phyloP scores from a whole-genome alignment of 2,797 vertebrate species.

The Margarornis squamiger region DNA sequence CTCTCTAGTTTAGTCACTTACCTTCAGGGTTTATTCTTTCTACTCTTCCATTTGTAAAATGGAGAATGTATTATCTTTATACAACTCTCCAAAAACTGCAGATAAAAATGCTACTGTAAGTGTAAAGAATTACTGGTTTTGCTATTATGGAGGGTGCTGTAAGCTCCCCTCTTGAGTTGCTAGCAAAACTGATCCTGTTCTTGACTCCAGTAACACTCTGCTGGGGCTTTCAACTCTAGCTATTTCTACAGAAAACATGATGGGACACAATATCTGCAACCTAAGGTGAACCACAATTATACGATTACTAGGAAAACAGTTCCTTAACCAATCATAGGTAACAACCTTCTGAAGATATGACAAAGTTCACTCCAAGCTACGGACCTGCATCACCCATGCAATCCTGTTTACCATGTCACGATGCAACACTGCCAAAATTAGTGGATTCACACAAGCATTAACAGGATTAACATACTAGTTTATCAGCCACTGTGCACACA shows the following conservation, averaged over 20 bases:
- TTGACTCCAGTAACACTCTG: background rate
- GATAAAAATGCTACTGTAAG: background rate
- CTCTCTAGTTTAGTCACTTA: background rate
- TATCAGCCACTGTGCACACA: conserved; percentile 2
- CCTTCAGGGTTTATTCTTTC: background rate
- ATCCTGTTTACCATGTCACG: background rate
- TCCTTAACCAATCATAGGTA: background rate
- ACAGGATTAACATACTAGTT: conserved; percentile 39
- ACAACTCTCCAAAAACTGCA: background rate
- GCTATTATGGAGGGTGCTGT: background rate
- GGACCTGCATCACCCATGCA: background rate
- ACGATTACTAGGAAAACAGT: background rate
- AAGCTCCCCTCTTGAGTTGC: background rate
- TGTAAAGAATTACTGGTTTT: background rate
- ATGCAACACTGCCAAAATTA: background rate
- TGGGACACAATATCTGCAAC: background rate
- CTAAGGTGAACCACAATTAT: background rate
- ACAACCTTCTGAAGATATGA: background rate
- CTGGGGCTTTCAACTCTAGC: background rate
- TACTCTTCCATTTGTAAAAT: background rate
- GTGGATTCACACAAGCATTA: background rate
- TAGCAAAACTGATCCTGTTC: background rate
- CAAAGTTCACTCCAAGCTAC: background rate
- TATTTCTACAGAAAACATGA: background rate
- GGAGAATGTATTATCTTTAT: background rate